These are phyloP conservation scores for Limenitis camilla DNA, from an alignment of 2,888 invertebrate species.

Conservation along the genomic window DNA sequence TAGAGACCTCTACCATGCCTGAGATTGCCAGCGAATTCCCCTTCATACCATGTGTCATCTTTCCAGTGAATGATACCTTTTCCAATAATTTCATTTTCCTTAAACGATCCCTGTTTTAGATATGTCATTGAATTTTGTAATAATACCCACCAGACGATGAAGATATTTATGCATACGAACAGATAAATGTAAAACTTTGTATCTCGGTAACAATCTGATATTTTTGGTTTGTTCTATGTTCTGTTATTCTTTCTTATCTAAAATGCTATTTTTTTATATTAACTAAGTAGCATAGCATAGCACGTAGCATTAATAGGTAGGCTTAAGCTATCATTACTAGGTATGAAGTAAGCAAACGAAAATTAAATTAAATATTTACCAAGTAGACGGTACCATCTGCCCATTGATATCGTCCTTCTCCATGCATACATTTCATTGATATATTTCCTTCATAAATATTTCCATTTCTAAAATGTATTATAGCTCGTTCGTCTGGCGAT, in stretches of 20 bases:
- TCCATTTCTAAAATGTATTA: constrained; percentile 71
- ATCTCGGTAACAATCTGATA: too few species aligned
- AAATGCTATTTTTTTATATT: too few species aligned
- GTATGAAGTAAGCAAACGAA: too few species aligned
- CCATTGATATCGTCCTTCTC: constrained; percentile 75
- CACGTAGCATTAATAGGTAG: too few species aligned
- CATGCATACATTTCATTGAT: constrained; percentile 73
- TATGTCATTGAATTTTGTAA: neutral
- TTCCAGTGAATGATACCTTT: constrained; percentile 72
- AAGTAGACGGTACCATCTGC: constrained; percentile 72
- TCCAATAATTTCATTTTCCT: constrained; percentile 70
- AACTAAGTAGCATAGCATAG: too few species aligned
- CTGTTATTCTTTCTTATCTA: too few species aligned
- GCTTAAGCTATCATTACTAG: too few species aligned
- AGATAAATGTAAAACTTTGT: too few species aligned
- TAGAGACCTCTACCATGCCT: constrained; percentile 72
- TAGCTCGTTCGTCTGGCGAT: constrained; percentile 57
- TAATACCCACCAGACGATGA: too few species aligned
- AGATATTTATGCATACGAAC: too few species aligned
- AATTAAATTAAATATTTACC: constrained; percentile 36
- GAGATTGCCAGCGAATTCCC: constrained; percentile 71
- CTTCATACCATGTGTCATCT: constrained; percentile 74
- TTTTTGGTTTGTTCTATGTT: too few species aligned
- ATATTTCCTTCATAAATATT: constrained; percentile 73
- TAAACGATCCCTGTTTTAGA: constrained; percentile 69